Base-by-base conservation (phyloP, 2,797 vertebrate species). In the Danio aesculapii region DNA sequence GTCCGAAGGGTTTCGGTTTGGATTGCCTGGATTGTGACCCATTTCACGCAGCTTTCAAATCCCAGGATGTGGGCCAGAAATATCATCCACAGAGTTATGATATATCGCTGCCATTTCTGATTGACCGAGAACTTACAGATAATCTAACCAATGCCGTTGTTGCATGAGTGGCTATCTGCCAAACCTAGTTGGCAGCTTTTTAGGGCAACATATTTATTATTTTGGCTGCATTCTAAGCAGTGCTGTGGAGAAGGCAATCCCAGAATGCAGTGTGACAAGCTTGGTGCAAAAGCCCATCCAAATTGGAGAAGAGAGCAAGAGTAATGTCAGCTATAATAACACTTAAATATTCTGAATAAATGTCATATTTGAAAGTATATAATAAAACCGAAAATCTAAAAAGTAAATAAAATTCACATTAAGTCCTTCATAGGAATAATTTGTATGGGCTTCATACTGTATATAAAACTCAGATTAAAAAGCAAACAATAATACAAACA, bases 41-140 rank as follows among this genome's bases (percentile, higher is more conserved):
- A 70, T n/a, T 70, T 78, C 21, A 53, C 46, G 30, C 43, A 46
- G 17, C 53, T 68, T 19, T 59, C 64, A 47, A 19, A 77, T 58
- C 30, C 44, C 64, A 59, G 16, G n/a, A 78, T 10, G 14, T 43
- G 16, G 44, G 14, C 55, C 55, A 72, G 46, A 74, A 72, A 55
- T 55, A 47, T 64, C 39, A 19, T 39, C 68, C 41, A 12, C 6
- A 21, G n/a, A 46, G 17, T 43, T 7, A 8, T 53, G n/a, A 72
- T 61, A 43, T 50, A 41, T 17, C 61, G 9, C 19, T 58, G 19
- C 14, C 39, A 6, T 79, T 53, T 79, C n/a, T 43, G 49, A 62
- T 52, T 8, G 17, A 21, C 46, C 19, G 8, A 72, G 6, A 58
- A 63, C 17, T 12, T 21, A 62, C 57, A 63, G 17, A 16, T 19